Conservation (phyloP, 1,140 invertebrate species). For the Copidosoma floridanum region DNA sequence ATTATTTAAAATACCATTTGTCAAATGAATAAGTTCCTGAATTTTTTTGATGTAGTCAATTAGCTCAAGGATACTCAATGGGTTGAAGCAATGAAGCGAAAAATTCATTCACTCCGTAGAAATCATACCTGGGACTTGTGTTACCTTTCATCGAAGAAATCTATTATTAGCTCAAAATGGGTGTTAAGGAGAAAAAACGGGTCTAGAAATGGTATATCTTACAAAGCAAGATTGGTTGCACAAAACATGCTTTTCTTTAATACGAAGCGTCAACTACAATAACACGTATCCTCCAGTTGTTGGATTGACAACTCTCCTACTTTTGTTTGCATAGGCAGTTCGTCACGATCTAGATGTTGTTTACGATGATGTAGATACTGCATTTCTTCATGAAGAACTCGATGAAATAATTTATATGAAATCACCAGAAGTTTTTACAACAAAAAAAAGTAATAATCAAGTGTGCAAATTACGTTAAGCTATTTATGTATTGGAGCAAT, state of each 20-base stretch:
- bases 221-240: constrained; percentile 15
- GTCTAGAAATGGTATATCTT: constrained; percentile 6
- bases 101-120: not conserved
- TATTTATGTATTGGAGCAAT: too few species aligned
- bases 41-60: not conserved
- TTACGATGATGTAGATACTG: constrained; percentile 42
- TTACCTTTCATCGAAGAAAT: not conserved
- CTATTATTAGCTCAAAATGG: constrained; percentile 28
- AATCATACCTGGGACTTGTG: not conserved
- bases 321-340: not conserved
- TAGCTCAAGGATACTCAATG: not conserved
- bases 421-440: constrained; percentile 38
- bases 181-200: constrained; percentile 27
- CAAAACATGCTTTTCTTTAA: constrained; percentile 10
- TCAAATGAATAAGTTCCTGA: not conserved
- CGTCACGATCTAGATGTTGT: not conserved
- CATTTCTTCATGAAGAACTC: constrained; percentile 44
- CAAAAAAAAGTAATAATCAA: not conserved
- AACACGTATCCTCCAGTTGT: constrained; percentile 9
- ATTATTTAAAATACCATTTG: not conserved
- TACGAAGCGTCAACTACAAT: constrained; percentile 22
- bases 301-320: constrained; percentile 9
- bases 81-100: not conserved
- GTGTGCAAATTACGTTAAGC: constrained; percentile 29
- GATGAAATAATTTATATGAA: constrained; percentile 43